phyloP scores from a whole-genome alignment of 2,888 invertebrate species.

The Neoaliturus tenellus region DNA sequence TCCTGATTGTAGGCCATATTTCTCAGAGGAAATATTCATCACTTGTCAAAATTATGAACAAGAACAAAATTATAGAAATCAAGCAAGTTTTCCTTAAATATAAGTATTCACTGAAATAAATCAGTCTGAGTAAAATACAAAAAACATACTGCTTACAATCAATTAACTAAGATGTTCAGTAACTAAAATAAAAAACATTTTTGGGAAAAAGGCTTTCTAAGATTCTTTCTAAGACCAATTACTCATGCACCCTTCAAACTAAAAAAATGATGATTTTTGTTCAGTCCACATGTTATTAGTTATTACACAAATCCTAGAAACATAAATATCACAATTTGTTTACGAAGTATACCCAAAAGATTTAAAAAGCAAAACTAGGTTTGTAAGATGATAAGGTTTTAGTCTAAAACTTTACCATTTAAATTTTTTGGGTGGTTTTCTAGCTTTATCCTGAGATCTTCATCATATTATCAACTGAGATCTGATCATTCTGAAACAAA shows the following conservation, averaged over 20 bases:
- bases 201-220: too few species aligned
- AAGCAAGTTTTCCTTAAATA: too few species aligned
- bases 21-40: too few species aligned
- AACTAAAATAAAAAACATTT: too few species aligned
- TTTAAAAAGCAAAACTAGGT: neutral
- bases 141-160: too few species aligned
- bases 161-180: too few species aligned
- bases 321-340: neutral
- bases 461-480: neutral
- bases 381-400: neutral
- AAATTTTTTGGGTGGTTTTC: neutral
- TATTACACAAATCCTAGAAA: neutral
- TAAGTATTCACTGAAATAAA: too few species aligned
- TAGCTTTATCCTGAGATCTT: neutral
- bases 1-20: too few species aligned
- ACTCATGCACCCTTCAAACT: neutral
- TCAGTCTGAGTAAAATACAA: too few species aligned
- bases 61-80: too few species aligned
- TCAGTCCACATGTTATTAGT: neutral
- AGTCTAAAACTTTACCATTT: neutral
- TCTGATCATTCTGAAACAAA: slow-evolving; percentile 9
- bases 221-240: neutral
- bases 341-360: neutral
- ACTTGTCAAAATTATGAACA: too few species aligned
- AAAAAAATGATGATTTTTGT: neutral